Base-by-base conservation (phyloP, 2,113 vertebrate species). In the Amblyornis subalaris region DNA sequence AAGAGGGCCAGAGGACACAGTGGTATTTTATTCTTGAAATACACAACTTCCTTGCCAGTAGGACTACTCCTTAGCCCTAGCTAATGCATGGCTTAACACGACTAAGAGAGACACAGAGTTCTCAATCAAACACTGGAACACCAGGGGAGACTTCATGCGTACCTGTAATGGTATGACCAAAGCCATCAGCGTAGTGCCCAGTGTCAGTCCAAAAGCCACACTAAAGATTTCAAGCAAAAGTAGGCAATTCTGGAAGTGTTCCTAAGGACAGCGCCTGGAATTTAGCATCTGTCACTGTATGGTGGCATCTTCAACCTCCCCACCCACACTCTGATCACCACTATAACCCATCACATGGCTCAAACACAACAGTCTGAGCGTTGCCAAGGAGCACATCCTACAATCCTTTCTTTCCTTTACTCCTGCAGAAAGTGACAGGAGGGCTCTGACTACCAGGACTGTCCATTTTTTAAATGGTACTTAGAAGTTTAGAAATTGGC, bases 261-360 rank as follows among this genome's bases (percentile, higher is more conserved):
- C 29, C 26, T 44, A 69, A 64, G 48, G 11, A 50, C 4, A 24
- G 33, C 5, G 3, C 20, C 44, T 40, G 29, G 21, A 94, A 67
- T 58, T 71, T 12, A 62, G 5, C 18, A 50, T 22, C 73, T 20
- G 3, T 42, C 44, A 64, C 0, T 0, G 33, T 16, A 65, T 0
- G 1, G 21, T 2, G 78, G 20, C 14, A 82, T 21, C 57, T 92
- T 47, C 40, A 58, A 7, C 15, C 26, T 60, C 16, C 14, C 13
- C 21, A 61, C 14, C 6, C 0, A 2, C 23, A 16, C 6, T 57
- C 42, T 42, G 42, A n/a, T 51, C 42, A 66, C 10, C 47, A n/a
- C 36, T 35, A 23, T 48, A 61, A 83, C 75, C 45, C 58, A 51
- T 50, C 1, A 0, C 17, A 50, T 8, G 5, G 7, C 12, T 91